A percentile compares a stretch with the other conserved stretches of the same genome.
phyloP scores from a whole-genome alignment of 2,888 invertebrate genomes.

The Meteorus cinctellus region DNA sequence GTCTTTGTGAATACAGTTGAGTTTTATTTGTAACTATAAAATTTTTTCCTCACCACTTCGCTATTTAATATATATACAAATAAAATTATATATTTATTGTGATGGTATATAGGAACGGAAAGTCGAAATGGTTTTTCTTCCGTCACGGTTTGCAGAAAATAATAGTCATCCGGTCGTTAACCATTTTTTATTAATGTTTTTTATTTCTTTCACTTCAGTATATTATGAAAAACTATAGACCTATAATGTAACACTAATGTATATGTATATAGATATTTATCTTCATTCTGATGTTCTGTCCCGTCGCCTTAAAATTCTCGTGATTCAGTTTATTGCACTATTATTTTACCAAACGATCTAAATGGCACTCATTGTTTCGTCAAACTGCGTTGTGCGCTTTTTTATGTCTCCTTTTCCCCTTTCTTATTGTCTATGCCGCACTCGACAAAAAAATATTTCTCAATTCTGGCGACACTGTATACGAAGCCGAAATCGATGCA shows the following conservation, averaged over 20 bases:
- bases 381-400: background rate
- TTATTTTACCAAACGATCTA: background rate
- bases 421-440: background rate
- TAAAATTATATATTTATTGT: background rate
- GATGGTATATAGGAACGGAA: constrained; percentile 10
- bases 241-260: background rate
- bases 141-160: constrained; percentile 34
- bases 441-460: background rate
- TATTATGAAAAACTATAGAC: background rate
- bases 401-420: background rate
- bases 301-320: background rate
- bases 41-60: background rate
- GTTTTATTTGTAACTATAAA: background rate
- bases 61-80: constrained; percentile 14
- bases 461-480: background rate
- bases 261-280: too few relatives aligned
- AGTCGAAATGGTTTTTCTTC: constrained; percentile 28
- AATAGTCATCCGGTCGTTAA: constrained; percentile 39
- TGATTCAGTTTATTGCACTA: background rate
- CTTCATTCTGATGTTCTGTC: background rate
- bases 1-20: background rate
- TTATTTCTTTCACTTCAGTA: background rate
- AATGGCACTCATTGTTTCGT: background rate
- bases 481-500: constrained; percentile 31
- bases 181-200: constrained; percentile 11